Evolutionary conservation across 2,113 vertebrate genomes (phyloP).

Genomic region (Melanerpes aurifrons): DNA sequence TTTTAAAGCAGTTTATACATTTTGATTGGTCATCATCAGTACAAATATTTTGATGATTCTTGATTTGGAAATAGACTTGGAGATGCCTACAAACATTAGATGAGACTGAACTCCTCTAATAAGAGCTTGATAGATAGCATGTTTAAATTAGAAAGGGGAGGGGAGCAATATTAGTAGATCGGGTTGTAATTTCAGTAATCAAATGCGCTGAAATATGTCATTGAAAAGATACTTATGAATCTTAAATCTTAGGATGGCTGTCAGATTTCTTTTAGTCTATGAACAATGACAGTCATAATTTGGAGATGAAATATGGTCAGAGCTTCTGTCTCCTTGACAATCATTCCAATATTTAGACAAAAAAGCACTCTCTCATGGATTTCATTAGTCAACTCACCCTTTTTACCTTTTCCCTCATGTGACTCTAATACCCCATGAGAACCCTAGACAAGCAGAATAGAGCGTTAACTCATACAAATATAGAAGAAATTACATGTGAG

Average conservation of each 20-base stretch:
- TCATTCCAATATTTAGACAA: conserved; percentile 67
- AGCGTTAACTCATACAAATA: neutral
- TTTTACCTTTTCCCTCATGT: conserved; percentile 41
- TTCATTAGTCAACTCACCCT: conserved; percentile 23
- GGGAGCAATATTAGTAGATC: conserved; percentile 21
- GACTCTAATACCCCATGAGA: neutral
- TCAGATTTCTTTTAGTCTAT: conserved; percentile 64
- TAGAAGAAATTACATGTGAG: neutral
- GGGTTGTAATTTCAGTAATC: conserved; percentile 51
- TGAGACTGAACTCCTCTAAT: conserved; percentile 27
- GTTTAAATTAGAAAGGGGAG: conserved; percentile 21
- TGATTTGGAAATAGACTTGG: conserved; percentile 18
- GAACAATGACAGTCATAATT: conserved; percentile 59
- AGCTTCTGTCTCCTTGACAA: conserved; percentile 57
- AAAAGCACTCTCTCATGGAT: neutral
- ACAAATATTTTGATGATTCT: neutral
- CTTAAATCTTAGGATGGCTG: conserved; percentile 60
- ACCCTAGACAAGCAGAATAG: neutral
- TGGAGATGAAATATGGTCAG: conserved; percentile 50
- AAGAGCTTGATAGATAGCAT: conserved; percentile 25
- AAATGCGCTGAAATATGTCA: conserved; percentile 50
- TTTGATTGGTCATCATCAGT: neutral
- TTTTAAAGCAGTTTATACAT: neutral
- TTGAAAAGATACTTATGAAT: conserved; percentile 47
- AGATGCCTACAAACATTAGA: neutral